A percentile compares a stretch with the other conserved stretches of the same genome.
These are phyloP conservation scores for Upupa epops DNA, from an alignment of 2,113 vertebrate genomes.

Conservation along the genomic window DNA sequence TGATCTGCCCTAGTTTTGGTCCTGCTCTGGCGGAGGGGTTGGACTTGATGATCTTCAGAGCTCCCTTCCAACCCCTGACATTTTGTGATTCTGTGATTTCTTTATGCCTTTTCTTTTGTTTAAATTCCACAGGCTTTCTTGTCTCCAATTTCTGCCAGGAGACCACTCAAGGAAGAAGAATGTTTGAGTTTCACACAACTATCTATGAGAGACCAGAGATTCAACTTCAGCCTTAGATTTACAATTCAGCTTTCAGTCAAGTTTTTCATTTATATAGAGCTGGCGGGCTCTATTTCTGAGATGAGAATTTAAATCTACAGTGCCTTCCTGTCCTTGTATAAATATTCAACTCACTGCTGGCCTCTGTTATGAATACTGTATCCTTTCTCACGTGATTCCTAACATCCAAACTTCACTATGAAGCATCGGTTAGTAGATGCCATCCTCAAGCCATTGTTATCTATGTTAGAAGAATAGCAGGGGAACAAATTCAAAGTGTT, in stretches of 20 bases:
- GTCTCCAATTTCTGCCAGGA: background rate
- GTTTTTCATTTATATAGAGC: background rate
- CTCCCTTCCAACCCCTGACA: too few relatives aligned
- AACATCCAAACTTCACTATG: background rate
- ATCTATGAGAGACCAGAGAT: background rate
- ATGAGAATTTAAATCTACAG: background rate
- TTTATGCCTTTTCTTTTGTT: background rate
- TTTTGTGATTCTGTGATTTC: too few relatives aligned
- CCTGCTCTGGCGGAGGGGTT: too few relatives aligned
- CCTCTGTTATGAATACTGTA: background rate
- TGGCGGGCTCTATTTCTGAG: background rate
- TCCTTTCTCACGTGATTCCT: background rate
- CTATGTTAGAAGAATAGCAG: background rate
- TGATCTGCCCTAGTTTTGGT: too few relatives aligned
- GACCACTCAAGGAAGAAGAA: background rate
- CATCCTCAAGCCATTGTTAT: background rate
- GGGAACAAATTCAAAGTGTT: background rate
- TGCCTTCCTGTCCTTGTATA: background rate
- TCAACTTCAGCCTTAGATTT: background rate
- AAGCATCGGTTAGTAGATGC: background rate
- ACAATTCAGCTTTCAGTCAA: background rate
- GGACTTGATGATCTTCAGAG: too few relatives aligned
- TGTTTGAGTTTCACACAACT: background rate
- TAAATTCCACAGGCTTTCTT: background rate
- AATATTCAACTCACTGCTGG: background rate